These are phyloP conservation scores for Eudemis profundana DNA, from an alignment of 2,888 invertebrate species.

Conservation along the genomic window DNA sequence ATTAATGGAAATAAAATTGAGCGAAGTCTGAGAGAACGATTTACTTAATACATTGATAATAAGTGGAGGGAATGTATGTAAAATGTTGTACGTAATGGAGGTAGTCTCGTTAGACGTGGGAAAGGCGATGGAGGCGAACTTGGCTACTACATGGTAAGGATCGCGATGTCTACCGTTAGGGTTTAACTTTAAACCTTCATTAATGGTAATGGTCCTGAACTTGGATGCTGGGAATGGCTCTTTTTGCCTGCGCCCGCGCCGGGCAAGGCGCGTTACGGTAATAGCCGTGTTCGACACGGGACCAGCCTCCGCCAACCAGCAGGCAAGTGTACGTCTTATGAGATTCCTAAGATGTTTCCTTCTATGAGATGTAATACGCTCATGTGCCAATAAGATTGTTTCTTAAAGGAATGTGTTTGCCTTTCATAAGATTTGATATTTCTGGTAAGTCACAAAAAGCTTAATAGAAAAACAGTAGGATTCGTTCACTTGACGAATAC, in stretches of 20 bases:
- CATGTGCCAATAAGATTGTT: constrained; percentile 23
- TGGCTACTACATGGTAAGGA: constrained; percentile 73
- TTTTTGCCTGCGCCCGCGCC: constrained; percentile 66
- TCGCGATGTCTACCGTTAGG: constrained; percentile 79
- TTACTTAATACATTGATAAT: constrained; percentile 83
- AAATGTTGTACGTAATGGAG: constrained; percentile 79
- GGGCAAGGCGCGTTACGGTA: constrained; percentile 63
- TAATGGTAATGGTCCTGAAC: constrained; percentile 79
- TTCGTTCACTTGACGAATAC: not conserved
- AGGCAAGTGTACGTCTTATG: constrained; percentile 42
- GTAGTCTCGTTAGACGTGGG: constrained; percentile 84
- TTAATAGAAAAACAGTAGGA: not conserved
- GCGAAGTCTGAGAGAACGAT: constrained; percentile 73
- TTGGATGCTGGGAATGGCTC: constrained; percentile 71
- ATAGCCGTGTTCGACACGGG: constrained; percentile 67
- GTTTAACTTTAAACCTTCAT: constrained; percentile 75
- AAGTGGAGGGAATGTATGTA: constrained; percentile 79
- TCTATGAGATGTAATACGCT: constrained; percentile 15
- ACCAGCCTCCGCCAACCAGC: constrained; percentile 32
- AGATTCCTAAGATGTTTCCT: constrained; percentile 37
- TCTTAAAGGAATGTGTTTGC: not conserved
- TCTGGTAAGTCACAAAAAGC: constrained; percentile 1
- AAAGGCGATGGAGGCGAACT: constrained; percentile 59
- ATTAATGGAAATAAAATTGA: constrained; percentile 82
- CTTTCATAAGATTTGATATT: not conserved